A percentile compares a stretch with the other conserved stretches of the same genome.
Conservation (phyloP, 2,797 vertebrate genomes). For the Ambastaia sidthimunki region DNA sequence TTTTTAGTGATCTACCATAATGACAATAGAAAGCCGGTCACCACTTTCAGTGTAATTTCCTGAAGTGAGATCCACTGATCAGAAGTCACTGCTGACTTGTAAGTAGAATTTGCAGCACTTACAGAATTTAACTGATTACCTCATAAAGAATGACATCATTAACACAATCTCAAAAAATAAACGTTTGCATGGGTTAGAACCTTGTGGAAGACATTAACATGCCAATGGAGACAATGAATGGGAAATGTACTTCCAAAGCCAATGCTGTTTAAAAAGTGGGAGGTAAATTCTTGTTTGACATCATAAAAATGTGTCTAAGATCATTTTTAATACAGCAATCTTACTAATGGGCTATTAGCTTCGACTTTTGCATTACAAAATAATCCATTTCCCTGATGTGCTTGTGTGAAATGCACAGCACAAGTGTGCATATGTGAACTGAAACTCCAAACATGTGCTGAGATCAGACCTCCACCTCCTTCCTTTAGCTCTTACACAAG, state of each 20-base stretch:
- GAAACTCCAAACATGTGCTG: conserved; percentile 50
- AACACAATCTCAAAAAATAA: too few species aligned
- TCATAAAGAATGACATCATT: too few species aligned
- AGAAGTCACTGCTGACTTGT: too few species aligned
- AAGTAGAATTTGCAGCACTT: too few species aligned
- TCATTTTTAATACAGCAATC: background rate
- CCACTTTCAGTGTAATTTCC: too few species aligned
- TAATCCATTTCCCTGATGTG: background rate
- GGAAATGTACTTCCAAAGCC: background rate
- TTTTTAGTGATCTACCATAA: too few species aligned
- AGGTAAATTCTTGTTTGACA: too few species aligned
- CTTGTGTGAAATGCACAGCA: background rate
- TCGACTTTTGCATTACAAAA: background rate
- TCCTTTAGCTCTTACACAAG: conserved; percentile 66
- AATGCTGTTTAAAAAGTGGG: background rate
- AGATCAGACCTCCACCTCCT: conserved; percentile 57
- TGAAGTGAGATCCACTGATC: too few species aligned
- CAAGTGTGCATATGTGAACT: conserved; percentile 43
- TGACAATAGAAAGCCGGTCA: too few species aligned
- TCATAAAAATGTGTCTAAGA: too few species aligned
- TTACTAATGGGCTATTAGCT: background rate
- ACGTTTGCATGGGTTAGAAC: too few species aligned
- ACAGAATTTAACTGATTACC: too few species aligned
- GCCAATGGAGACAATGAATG: background rate
- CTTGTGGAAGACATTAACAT: background rate